These are phyloP conservation scores for Tortricodes alternella DNA, from an alignment of 2,888 invertebrate genomes.

Conservation along the genomic window DNA sequence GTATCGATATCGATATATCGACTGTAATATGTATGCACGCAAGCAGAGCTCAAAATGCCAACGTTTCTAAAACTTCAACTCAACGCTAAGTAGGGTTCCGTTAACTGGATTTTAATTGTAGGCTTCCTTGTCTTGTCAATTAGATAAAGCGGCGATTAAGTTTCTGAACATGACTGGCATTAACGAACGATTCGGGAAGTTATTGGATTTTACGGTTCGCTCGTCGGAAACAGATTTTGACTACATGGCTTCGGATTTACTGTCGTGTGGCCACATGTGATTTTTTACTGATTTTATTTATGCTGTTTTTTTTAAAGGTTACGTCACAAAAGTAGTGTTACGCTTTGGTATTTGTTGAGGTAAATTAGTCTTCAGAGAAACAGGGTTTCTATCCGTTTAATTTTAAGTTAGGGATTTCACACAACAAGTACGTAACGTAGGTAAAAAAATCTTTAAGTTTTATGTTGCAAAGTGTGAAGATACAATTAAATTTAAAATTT, in stretches of 20 bases:
- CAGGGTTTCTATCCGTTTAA: too few species aligned
- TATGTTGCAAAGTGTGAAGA: too few species aligned
- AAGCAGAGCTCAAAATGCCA: not conserved
- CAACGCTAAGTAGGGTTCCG: conserved; percentile 4
- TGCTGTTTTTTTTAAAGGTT: conserved; percentile 2
- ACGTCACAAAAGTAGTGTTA: too few species aligned
- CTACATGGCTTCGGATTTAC: conserved; percentile 40
- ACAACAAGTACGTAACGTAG: too few species aligned
- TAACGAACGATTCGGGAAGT: conserved; percentile 23
- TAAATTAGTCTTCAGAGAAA: too few species aligned
- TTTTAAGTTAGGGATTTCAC: too few species aligned
- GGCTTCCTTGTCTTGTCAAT: conserved; percentile 28
- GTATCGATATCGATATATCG: too few species aligned
- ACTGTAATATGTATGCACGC: not conserved
- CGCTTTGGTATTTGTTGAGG: too few species aligned
- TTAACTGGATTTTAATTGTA: conserved; percentile 25
- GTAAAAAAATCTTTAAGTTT: too few species aligned
- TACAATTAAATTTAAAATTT: too few species aligned
- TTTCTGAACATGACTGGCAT: conserved; percentile 30
- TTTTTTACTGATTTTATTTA: not conserved
- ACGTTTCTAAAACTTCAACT: not conserved
- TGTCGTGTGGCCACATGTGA: conserved; percentile 3
- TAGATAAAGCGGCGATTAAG: conserved; percentile 27
- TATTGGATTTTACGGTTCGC: conserved; percentile 42
- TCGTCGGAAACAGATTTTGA: conserved; percentile 47